Conservation (phyloP, 37 sponge, comb jelly and placozoan genomes). For the Diacarnus erythraeanus region DNA sequence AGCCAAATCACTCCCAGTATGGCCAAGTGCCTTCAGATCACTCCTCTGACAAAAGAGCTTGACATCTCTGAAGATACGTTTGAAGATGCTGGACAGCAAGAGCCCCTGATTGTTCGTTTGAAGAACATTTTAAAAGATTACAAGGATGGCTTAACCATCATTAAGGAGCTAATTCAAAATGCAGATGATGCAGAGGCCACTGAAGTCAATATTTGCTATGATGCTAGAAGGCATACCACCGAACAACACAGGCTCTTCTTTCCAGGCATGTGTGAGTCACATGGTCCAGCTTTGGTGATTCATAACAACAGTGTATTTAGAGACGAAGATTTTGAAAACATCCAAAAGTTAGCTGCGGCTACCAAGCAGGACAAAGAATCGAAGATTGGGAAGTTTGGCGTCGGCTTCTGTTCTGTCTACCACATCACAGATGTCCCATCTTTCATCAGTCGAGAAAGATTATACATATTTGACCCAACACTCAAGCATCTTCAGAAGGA, state of each 20-base stretch:
- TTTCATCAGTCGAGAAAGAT: constrained; percentile 53
- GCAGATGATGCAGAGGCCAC: constrained; percentile 88
- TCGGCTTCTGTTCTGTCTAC: constrained; percentile 80
- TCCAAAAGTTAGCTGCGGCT: constrained; percentile 72
- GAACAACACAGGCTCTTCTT: constrained; percentile 33
- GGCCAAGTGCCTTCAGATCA: constrained; percentile 26
- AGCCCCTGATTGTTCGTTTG: constrained; percentile 63
- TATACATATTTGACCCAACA: constrained; percentile 75
- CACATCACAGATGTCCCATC: constrained; percentile 70
- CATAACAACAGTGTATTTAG: constrained; percentile 62
- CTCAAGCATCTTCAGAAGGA: constrained; percentile 30
- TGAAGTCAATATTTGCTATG: constrained; percentile 62
- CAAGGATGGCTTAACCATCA: constrained; percentile 70
- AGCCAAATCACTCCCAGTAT: constrained; percentile 6
- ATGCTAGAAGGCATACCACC: constrained; percentile 33
- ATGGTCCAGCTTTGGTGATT: constrained; percentile 68
- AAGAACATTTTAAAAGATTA: constrained; percentile 74
- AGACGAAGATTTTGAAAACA: constrained; percentile 80
- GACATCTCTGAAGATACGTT: constrained; percentile 57
- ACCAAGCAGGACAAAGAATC: constrained; percentile 56
- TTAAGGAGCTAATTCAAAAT: constrained; percentile 82
- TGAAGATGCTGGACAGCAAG: constrained; percentile 67
- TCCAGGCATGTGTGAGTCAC: constrained; percentile 56
- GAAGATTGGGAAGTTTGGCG: constrained; percentile 89
- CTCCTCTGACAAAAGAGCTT: constrained; percentile 37